A percentile compares a stretch with the other conserved stretches of the same genome.
phyloP scores from a whole-genome alignment of 1,140 invertebrate genomes.

The Lordiphosa mommai region DNA sequence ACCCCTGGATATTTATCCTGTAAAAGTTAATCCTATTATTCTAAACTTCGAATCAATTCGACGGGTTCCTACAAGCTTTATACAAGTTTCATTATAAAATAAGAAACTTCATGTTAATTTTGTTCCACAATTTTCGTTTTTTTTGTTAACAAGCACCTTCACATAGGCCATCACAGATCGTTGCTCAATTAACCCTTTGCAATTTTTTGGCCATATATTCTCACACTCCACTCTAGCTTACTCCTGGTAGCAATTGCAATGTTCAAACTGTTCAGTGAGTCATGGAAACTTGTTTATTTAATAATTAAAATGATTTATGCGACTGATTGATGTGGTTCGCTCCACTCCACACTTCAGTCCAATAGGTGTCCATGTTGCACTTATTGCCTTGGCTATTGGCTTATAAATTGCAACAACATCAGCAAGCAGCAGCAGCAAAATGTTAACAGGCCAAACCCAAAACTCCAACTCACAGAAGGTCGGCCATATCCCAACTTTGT shows the following conservation, averaged over 20 bases:
- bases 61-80: too few relatives aligned
- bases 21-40: too few relatives aligned
- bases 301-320: constrained; percentile 70
- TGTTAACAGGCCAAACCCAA: constrained; percentile 53
- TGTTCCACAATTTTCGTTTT: too few relatives aligned
- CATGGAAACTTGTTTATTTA: constrained; percentile 57
- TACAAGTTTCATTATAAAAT: too few relatives aligned
- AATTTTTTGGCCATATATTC: constrained; percentile 20
- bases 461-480: constrained; percentile 26
- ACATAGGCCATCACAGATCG: constrained; percentile 12
- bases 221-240: constrained; percentile 10
- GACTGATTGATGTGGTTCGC: constrained; percentile 51
- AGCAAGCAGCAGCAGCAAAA: constrained; percentile 16
- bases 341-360: constrained; percentile 1
- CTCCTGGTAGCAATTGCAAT: constrained; percentile 2
- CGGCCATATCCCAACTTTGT: constrained; percentile 15
- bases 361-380: constrained; percentile 35
- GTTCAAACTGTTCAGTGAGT: constrained; percentile 1
- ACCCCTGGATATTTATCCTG: too few relatives aligned
- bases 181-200: constrained; percentile 45
- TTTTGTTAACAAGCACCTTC: too few relatives aligned
- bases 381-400: constrained; percentile 19
- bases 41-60: too few relatives aligned
- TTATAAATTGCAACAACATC: constrained; percentile 19
- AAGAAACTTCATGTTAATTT: too few relatives aligned